A percentile compares a stretch with the other conserved stretches of the same genome.
Conservation (phyloP, 2,113 vertebrate genomes). For the Podarcis cretensis region DNA sequence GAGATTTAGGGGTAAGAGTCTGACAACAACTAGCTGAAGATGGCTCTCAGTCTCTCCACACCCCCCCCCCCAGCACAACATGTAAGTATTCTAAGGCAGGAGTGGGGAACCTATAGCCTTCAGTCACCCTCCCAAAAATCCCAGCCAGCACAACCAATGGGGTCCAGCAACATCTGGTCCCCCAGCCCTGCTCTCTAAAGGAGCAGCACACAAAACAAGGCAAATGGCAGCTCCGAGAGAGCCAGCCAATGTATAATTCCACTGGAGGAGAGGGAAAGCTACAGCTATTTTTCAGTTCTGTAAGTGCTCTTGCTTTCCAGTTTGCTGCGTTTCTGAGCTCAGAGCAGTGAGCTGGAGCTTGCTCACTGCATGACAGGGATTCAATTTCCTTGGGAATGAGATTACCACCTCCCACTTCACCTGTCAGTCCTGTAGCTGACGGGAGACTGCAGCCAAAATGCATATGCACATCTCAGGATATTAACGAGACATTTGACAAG, state of each 20-base stretch:
- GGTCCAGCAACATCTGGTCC: too few relatives aligned
- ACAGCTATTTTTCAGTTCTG: not conserved
- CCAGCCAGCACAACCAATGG: too few relatives aligned
- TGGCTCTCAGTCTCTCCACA: not conserved
- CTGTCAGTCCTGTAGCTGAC: not conserved
- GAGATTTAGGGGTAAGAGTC: not conserved
- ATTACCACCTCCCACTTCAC: not conserved
- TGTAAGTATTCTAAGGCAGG: too few relatives aligned
- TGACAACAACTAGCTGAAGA: too few relatives aligned
- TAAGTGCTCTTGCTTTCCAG: conserved; percentile 1
- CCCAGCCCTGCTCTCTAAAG: not conserved
- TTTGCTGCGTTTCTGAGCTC: not conserved
- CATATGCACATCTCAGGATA: not conserved
- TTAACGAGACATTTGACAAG: not conserved
- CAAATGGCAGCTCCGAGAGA: not conserved
- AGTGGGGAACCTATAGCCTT: too few relatives aligned
- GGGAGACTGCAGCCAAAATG: not conserved
- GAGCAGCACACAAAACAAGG: not conserved
- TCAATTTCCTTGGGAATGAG: not conserved
- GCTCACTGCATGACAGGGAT: not conserved
- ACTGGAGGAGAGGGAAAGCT: not conserved
- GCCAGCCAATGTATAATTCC: not conserved
- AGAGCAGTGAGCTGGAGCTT: not conserved
- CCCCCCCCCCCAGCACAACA: too few relatives aligned
- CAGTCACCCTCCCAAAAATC: too few relatives aligned